A percentile compares a stretch with the other conserved stretches of the same genome.
phyloP scores from a whole-genome alignment of 2,797 vertebrate species.

The Diplodus puntazzo region DNA sequence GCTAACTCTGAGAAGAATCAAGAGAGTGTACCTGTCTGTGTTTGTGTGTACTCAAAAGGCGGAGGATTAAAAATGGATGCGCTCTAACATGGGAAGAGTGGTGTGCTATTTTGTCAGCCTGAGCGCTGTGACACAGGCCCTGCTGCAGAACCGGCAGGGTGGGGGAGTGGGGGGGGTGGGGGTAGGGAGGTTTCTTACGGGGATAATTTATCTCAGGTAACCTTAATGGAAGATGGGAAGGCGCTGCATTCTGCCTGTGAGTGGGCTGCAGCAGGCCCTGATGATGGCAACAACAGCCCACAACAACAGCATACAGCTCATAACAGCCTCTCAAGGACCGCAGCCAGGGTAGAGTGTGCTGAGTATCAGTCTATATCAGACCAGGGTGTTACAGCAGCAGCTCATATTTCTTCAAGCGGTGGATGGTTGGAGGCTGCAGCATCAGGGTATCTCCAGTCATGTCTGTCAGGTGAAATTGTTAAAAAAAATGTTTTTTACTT shows the following conservation, averaged over 20 bases:
- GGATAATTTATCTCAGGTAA: constrained; percentile 57
- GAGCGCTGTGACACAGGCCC: constrained; percentile 35
- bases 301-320: constrained; percentile 35
- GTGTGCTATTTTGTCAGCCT: constrained; percentile 63
- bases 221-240: constrained; percentile 32
- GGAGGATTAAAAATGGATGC: constrained; percentile 72
- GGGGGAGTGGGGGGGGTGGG: neutral
- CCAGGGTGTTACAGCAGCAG: constrained; percentile 2
- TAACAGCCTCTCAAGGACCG: constrained; percentile 27
- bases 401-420: constrained; percentile 1
- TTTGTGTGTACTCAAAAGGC: constrained; percentile 23
- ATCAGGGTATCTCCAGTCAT: neutral
- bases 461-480: neutral
- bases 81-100: constrained; percentile 57
- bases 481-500: neutral
- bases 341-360: constrained; percentile 13
- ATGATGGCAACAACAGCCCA: constrained; percentile 16
- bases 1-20: constrained; percentile 36
- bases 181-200: constrained; percentile 15
- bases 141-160: neutral
- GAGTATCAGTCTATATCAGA: constrained; percentile 20
- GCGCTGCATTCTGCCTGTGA: constrained; percentile 25
- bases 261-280: constrained; percentile 20
- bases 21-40: constrained; percentile 23
- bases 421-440: constrained; percentile 3